phyloP scores from a whole-genome alignment of 2,888 invertebrate genomes.

The Acleris cristana region DNA sequence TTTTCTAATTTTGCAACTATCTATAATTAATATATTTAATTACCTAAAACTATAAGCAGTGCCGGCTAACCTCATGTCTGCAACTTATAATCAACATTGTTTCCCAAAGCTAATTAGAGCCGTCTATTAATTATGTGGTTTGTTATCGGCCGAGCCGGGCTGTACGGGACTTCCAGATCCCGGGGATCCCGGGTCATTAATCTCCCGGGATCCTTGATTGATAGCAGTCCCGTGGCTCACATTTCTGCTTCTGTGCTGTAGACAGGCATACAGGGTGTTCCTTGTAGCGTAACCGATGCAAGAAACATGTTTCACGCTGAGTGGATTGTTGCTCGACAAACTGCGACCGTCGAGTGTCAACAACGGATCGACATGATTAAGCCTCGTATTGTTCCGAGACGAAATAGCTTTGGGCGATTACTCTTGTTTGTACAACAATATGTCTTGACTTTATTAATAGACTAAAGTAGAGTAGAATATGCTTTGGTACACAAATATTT shows the following conservation, averaged over 20 bases:
- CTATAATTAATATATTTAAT: background rate
- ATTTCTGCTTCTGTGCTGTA: slow-evolving; percentile 40
- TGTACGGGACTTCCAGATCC: slow-evolving; percentile 17
- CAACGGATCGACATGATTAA: too few species aligned
- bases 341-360: too few species aligned
- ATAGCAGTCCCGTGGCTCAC: slow-evolving; percentile 52
- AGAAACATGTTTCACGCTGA: background rate
- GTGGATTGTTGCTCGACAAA: slow-evolving; percentile 1
- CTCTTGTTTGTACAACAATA: too few species aligned
- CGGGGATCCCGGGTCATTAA: slow-evolving; percentile 36
- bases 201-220: slow-evolving; percentile 52
- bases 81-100: slow-evolving; percentile 38
- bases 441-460: too few species aligned
- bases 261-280: slow-evolving; percentile 42
- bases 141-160: slow-evolving; percentile 27
- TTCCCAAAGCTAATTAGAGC: slow-evolving; percentile 31
- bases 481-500: too few species aligned
- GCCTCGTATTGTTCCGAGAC: too few species aligned
- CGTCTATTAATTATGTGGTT: slow-evolving; percentile 35
- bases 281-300: slow-evolving; percentile 44
- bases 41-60: slow-evolving; percentile 3
- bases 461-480: too few species aligned
- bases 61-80: slow-evolving; percentile 7
- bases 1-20: background rate
- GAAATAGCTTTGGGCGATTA: too few species aligned